These are phyloP conservation scores for Prionailurus bengalensis DNA, from an alignment of 2,113 vertebrate species.

Conservation along the genomic window DNA sequence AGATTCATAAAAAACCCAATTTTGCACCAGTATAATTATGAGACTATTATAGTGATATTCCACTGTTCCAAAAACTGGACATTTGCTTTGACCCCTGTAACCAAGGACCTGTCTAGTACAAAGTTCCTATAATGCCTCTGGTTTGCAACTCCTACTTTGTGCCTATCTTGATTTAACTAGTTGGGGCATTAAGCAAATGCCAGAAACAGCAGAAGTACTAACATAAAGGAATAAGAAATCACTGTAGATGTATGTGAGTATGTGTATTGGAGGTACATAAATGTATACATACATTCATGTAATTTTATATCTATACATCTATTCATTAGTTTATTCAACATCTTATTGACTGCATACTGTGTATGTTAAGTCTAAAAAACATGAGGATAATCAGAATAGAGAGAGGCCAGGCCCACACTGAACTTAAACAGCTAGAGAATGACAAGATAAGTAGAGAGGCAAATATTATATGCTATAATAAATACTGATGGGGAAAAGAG, in stretches of 20 bases:
- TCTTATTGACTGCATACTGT: not conserved
- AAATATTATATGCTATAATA: not conserved
- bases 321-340: not conserved
- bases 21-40: not conserved
- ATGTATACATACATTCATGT: not conserved
- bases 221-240: not conserved
- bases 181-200: not conserved
- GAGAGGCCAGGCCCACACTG: not conserved
- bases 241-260: not conserved
- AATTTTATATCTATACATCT: not conserved
- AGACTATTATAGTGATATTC: not conserved
- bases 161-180: not conserved
- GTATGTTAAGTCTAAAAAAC: not conserved
- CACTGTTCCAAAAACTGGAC: not conserved
- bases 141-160: not conserved
- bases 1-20: not conserved
- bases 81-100: not conserved
- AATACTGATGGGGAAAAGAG: not conserved
- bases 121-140: not conserved
- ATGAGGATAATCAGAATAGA: not conserved
- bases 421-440: not conserved
- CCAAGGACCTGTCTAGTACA: not conserved
- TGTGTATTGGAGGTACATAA: not conserved
- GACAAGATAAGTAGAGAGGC: not conserved
- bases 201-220: not conserved